These are phyloP conservation scores for Semnopithecus entellus DNA, from an alignment of 2,113 vertebrate genomes.

Conservation along the genomic window DNA sequence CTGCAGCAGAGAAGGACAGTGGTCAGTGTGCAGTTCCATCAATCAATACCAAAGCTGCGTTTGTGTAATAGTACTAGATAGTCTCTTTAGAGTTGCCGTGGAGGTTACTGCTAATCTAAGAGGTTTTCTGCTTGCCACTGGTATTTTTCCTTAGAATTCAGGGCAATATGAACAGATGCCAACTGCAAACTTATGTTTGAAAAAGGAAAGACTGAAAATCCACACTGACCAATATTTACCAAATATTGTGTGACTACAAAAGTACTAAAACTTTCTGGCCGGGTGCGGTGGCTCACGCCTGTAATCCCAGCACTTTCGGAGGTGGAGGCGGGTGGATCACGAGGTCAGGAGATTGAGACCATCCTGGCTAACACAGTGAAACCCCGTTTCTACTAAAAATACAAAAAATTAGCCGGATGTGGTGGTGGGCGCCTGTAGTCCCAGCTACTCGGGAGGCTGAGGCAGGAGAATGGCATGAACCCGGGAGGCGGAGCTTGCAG, in stretches of 20 bases:
- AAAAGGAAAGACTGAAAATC: conserved; percentile 1
- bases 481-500: no score
- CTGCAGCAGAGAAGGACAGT: conserved; percentile 70
- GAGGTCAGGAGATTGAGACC: no score
- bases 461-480: no score
- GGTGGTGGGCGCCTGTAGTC: no score
- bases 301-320: no score
- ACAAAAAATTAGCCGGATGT: no score
- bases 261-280: not conserved
- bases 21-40: conserved; percentile 72
- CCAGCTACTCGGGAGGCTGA: no score
- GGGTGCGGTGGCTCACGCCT: no score
- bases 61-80: conserved; percentile 47
- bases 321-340: no score
- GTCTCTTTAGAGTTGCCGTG: conserved; percentile 59
- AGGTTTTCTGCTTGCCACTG: not conserved
- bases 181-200: not conserved
- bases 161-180: not conserved
- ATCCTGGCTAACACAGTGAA: no score
- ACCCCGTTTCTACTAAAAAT: no score
- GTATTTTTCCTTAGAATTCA: not conserved
- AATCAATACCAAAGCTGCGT: not conserved
- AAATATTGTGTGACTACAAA: not conserved
- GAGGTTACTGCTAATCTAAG: not conserved
- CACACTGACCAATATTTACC: not conserved